Conservation (phyloP, 1,140 invertebrate species). For the Bombus difficillimus region DNA sequence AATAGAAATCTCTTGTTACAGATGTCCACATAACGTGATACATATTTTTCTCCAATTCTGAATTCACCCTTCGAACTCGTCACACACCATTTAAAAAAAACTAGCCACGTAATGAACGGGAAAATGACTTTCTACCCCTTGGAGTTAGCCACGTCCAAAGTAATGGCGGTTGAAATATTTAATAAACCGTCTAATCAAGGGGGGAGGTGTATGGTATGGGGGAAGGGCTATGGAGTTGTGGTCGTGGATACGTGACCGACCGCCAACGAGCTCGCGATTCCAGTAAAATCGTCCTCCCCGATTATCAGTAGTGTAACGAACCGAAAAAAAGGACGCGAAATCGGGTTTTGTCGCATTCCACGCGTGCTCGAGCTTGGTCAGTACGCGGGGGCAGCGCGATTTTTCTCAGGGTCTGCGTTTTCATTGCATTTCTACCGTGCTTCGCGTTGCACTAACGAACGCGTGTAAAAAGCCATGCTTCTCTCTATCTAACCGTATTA, state of each 20-base stretch:
- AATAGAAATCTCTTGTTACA: not conserved
- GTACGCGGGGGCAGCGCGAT: not conserved
- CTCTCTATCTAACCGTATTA: conserved; percentile 23
- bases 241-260: conserved; percentile 22
- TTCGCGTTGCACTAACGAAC: conserved; percentile 16
- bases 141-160: not conserved
- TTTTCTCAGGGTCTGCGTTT: conserved; percentile 27
- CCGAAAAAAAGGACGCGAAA: conserved; percentile 31
- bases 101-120: no score
- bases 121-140: not conserved
- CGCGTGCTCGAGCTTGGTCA: not conserved
- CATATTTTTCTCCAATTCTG: not conserved
- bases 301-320: conserved; percentile 31
- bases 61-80: not conserved
- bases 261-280: conserved; percentile 31
- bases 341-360: conserved; percentile 43
- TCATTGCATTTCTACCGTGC: conserved; percentile 35
- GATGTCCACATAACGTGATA: accelerated
- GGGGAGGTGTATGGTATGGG: no score
- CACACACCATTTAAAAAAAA: not conserved
- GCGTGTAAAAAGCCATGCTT: not conserved
- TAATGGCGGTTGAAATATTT: conserved; percentile 19
- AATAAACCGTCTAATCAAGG: conserved; percentile 22
- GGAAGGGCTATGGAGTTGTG: not conserved
- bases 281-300: conserved; percentile 26